A percentile compares a stretch with the other conserved stretches of the same genome.
These are phyloP conservation scores for Alaudala cheleensis DNA, from an alignment of 2,113 vertebrate species.

Conservation along the genomic window DNA sequence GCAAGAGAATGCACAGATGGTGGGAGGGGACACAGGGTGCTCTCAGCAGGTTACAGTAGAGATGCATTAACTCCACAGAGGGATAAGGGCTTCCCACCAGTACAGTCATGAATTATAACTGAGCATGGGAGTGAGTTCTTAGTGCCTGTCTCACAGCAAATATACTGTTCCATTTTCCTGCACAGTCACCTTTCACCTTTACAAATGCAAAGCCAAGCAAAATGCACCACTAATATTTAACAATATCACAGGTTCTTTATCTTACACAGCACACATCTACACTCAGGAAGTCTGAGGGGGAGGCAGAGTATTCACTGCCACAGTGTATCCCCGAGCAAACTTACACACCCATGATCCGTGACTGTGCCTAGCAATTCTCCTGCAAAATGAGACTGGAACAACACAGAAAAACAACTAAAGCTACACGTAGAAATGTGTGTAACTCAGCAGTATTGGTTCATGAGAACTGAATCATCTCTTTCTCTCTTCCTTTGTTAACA, in stretches of 20 bases:
- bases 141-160: constrained; percentile 75
- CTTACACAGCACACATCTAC: neutral
- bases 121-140: constrained; percentile 74
- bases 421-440: neutral
- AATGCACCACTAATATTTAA: constrained; percentile 71
- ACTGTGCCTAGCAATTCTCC: constrained; percentile 8
- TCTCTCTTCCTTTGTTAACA: constrained; percentile 30
- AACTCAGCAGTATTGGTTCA: constrained; percentile 25
- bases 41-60: constrained; percentile 81
- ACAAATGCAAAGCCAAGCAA: constrained; percentile 69
- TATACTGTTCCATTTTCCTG: constrained; percentile 76
- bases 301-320: neutral
- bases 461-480: constrained; percentile 22
- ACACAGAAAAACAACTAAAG: constrained; percentile 12
- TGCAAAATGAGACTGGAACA: constrained; percentile 47
- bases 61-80: constrained; percentile 82
- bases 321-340: neutral
- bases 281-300: neutral
- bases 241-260: constrained; percentile 49
- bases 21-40: constrained; percentile 78
- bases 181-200: constrained; percentile 77
- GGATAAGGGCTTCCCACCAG: constrained; percentile 79
- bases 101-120: constrained; percentile 84
- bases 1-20: constrained; percentile 76
- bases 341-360: constrained; percentile 4